Base-by-base conservation (phyloP, 1,140 invertebrate genomes). In the Dreissena polymorpha region DNA sequence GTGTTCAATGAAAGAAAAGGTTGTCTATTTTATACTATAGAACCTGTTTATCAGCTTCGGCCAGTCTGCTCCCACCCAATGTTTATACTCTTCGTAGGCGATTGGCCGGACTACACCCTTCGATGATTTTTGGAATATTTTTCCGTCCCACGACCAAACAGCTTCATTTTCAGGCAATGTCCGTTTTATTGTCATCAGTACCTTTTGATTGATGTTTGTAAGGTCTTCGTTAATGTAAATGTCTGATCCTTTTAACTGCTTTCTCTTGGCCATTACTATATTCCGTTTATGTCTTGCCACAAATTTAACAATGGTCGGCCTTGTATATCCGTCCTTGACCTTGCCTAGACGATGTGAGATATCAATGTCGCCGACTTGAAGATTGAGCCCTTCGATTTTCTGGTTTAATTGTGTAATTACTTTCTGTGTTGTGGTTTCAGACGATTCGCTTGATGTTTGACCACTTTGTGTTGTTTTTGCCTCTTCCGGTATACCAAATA, bases 181-280 rank as follows among this genome's bases (percentile, higher is more conserved):
- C 27, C n/a, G 1, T 29, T 29, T 69, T 18, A 29, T 29, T 18
- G n/a, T 23, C 29, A 29, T 69, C 16, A 23, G 29, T 6, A 69
- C 67, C 7, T 69, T 18, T 29, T 29, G 67, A 29, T 69, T 69
- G 2, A 69, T 21, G 16, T 29, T 21, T 69, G 67, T 69, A 3
- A 69, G 67, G 13, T 69, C 67, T 69, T 69, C 67, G 7, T 21
- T 69, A 23, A 69, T 69, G 18, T 5, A 69, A 23, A 69, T 29
- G n/a, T 69, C 29, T 6, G 16, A 5, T 6, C 67, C 67, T 69
- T 69, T 69, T 6, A 69, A 69, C 27, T 23, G n/a, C 13, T 29
- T 69, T 7, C 27, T 21, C 1, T 69, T 29, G 1, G n/a, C 16
- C 67, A 69, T 69, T 18, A 69, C 27, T 5, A 3, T 3, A 23